These are phyloP conservation scores for Acanthosepion lycidas DNA, from an alignment of 2,888 invertebrate genomes.

Conservation along the genomic window DNA sequence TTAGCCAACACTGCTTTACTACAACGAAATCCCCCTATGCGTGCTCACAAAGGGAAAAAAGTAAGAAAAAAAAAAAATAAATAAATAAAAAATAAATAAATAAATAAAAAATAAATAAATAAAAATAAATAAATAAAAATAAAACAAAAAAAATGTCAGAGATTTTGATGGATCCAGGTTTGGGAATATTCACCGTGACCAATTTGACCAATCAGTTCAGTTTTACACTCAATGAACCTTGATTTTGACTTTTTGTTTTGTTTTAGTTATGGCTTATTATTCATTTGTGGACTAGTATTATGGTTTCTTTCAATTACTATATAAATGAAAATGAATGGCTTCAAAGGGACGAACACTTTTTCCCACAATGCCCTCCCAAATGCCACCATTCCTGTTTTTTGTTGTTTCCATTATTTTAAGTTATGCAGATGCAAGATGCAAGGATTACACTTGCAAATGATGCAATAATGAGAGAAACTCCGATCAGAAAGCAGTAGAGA, in stretches of 20 bases:
- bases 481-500: background rate
- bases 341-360: background rate
- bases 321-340: conserved; percentile 21
- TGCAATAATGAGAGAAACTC: background rate
- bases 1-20: background rate
- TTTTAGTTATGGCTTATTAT: background rate
- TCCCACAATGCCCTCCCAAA: background rate
- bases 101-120: too few relatives aligned
- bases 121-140: too few relatives aligned
- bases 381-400: background rate
- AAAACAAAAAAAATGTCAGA: background rate
- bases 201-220: background rate
- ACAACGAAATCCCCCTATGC: background rate
- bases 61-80: background rate
- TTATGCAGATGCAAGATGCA: conserved; percentile 24
- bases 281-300: background rate
- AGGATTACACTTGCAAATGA: background rate
- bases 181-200: background rate
- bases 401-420: background rate
- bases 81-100: too few relatives aligned
- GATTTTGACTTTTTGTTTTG: background rate
- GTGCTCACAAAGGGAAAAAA: background rate
- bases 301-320: conserved; percentile 21
- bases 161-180: background rate
- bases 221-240: background rate